Base-by-base conservation (phyloP, 2,888 invertebrate species). In the Sicus ferrugineus region DNA sequence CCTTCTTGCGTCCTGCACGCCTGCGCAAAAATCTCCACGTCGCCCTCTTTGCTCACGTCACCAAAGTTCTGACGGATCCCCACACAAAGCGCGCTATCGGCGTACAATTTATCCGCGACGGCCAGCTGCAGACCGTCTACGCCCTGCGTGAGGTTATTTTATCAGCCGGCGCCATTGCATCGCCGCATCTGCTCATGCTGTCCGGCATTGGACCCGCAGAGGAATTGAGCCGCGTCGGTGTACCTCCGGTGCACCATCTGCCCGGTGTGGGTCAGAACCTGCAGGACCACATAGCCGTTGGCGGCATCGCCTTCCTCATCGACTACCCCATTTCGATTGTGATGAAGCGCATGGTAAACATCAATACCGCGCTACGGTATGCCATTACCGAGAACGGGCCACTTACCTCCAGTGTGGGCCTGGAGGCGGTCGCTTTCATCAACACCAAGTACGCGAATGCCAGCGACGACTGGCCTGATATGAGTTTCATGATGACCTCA, bases 101-200 rank as follows among this genome's bases (percentile, higher is more conserved):
- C 0, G 92, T 95, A 0, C 92, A 95, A 80, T 93, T 92, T 76
- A 88, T 93, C 34, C 89, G 92, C 73, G 84, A 87, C 52, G 92
- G 91, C 0, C 82, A 82, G 7, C 87, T 87, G 21, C 89, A 83
- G 69, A 80, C 79, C 38, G 84, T 80, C 0, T 85, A 82, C 68
- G 84, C 85, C 0, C 84, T 80, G 31, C 73, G 85, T 0, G 85
- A 85, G 72, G 85, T 85, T 0, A 81, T 85, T 30, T 70, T 85
- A 1, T 73, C 85, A 1, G 95, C 93, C 0, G 98, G 98, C 0
- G 92, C 98, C 0, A 91, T 99, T 71, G 96, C 92, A 74, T 90
- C 93, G 0, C 97, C 98, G 0, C 98, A 98, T 78, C 83, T 98
- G 11, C 88, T 99, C 69, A 93, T 98, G 93, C 86, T 98, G 2